Conservation (phyloP, 1,140 invertebrate genomes). For the Yoshiicerus persimilis region DNA sequence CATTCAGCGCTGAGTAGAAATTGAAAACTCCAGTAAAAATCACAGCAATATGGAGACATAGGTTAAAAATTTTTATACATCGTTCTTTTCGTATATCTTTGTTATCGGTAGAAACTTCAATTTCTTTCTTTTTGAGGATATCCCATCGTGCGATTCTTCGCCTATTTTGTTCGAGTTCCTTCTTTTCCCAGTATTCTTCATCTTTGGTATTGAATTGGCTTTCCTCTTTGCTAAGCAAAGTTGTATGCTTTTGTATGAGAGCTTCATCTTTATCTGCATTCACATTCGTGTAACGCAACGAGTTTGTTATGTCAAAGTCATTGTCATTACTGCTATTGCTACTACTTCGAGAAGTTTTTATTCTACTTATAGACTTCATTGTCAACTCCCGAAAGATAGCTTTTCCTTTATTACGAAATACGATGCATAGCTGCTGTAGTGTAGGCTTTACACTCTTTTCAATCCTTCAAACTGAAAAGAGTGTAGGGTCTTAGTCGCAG, state of each 20-base stretch:
- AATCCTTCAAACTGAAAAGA: too few species aligned
- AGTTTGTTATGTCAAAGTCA: not conserved
- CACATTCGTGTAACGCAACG: not conserved
- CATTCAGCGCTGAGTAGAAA: not conserved
- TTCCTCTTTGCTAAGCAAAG: not conserved
- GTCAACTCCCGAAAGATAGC: too few species aligned
- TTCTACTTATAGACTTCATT: not conserved
- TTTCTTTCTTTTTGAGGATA: not conserved
- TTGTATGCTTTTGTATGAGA: not conserved
- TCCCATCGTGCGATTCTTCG: not conserved
- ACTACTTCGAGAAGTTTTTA: not conserved
- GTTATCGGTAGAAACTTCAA: not conserved
- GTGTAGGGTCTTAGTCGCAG: too few species aligned
- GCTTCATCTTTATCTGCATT: not conserved
- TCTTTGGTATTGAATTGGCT: not conserved
- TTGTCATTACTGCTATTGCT: not conserved
- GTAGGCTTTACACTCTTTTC: too few species aligned
- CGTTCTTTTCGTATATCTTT: not conserved
- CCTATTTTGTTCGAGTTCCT: not conserved
- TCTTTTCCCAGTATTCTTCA: not conserved
- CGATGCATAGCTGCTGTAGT: too few species aligned
- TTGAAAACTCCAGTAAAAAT: not conserved
- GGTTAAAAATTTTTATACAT: not conserved
- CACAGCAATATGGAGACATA: not conserved
- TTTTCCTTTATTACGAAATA: too few species aligned